These are phyloP conservation scores for Fukomys damarensis DNA, from an alignment of 2,113 vertebrate genomes.

Conservation along the genomic window DNA sequence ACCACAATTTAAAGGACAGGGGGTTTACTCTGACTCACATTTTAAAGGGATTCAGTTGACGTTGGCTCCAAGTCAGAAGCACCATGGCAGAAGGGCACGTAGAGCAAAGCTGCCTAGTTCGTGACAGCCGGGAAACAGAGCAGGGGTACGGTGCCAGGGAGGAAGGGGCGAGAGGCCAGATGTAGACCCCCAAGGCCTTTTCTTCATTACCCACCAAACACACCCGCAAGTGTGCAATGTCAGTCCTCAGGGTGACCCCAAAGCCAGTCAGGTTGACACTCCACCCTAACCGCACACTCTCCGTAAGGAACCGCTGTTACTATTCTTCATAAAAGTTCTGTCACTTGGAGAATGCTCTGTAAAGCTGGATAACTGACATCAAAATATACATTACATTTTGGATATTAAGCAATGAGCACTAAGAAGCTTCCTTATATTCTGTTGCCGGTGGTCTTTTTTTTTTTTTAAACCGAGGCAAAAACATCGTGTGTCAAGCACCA, in stretches of 20 bases:
- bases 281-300: neutral
- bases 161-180: neutral
- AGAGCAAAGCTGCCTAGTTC: neutral
- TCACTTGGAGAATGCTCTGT: neutral
- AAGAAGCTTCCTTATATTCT: neutral
- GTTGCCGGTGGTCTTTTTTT: neutral
- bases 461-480: neutral
- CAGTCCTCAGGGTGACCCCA: neutral
- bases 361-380: neutral
- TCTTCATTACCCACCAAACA: neutral
- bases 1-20: neutral
- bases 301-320: neutral
- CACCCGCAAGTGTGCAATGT: neutral
- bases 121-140: neutral
- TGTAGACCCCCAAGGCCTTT: neutral
- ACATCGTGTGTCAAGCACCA: neutral
- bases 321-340: neutral
- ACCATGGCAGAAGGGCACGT: neutral
- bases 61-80: neutral
- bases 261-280: neutral
- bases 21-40: neutral
- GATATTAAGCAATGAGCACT: neutral
- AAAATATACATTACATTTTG: conserved; percentile 5
- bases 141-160: neutral
- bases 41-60: neutral